phyloP scores from a whole-genome alignment of 2,113 vertebrate species.

The Cercopithecus mona region DNA sequence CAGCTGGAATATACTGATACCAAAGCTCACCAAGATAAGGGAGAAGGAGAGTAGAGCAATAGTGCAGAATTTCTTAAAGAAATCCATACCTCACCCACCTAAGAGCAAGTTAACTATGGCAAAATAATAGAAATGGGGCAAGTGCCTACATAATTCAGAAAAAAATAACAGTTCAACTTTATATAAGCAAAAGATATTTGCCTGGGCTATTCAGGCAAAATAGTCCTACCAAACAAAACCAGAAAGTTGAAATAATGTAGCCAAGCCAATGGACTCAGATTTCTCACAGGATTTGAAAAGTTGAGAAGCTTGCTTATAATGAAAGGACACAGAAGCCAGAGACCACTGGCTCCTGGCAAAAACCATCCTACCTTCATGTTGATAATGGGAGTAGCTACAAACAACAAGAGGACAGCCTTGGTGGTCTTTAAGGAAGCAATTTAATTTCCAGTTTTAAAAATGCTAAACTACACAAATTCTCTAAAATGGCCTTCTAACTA shows the following conservation, averaged over 20 bases:
- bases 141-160: slow-evolving; percentile 42
- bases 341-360: slow-evolving; percentile 10
- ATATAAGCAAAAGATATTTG: slow-evolving; percentile 4
- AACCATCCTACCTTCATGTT: not conserved
- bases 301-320: not conserved
- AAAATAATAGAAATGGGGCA: slow-evolving; percentile 22
- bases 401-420: not conserved
- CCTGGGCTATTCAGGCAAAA: not conserved
- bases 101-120: not conserved
- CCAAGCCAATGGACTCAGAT: not conserved
- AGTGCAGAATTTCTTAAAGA: slow-evolving; percentile 42
- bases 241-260: slow-evolving; percentile 24
- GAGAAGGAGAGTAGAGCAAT: not conserved
- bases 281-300: not conserved
- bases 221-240: slow-evolving; percentile 6
- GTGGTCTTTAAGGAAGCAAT: not conserved
- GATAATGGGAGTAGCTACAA: not conserved
- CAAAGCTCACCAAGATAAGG: slow-evolving; percentile 16
- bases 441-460: slow-evolving; percentile 43
- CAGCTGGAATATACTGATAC: not conserved
- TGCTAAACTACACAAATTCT: not conserved
- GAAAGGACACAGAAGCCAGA: not conserved
- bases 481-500: not conserved
- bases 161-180: not conserved
- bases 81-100: slow-evolving; percentile 24